Percentiles rank a stretch among this genome's conserved stretches.
Conservation (phyloP, 2,888 invertebrate genomes). For the Rhagophthalmus giganteus region DNA sequence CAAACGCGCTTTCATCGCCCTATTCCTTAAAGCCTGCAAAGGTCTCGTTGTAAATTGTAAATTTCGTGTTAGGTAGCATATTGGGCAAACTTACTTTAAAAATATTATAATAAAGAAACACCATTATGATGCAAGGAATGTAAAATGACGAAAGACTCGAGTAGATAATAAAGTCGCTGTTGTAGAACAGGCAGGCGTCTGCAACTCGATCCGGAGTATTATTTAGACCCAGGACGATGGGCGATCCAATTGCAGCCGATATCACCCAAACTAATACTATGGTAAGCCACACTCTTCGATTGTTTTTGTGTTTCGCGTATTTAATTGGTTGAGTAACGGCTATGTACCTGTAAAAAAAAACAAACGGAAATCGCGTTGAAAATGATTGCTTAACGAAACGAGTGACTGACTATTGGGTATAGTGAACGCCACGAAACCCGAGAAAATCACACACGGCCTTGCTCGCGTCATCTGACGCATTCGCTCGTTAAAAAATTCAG, state of each 20-base stretch:
- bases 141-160: slow-evolving; percentile 98
- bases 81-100: slow-evolving; percentile 93
- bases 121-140: slow-evolving; percentile 98
- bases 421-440: too few species aligned
- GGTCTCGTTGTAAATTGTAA: too few species aligned
- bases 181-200: slow-evolving; percentile 93
- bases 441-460: too few species aligned
- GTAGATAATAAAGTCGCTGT: slow-evolving; percentile 96
- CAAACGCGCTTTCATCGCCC: slow-evolving; percentile 81
- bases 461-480: too few species aligned
- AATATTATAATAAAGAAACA: slow-evolving; percentile 95
- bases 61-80: too few species aligned
- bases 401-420: too few species aligned
- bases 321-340: slow-evolving; percentile 99
- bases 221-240: slow-evolving; percentile 94
- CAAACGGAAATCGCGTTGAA: too few species aligned
- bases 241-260: slow-evolving; percentile 92
- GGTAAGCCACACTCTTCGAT: slow-evolving; percentile 89
- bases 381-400: too few species aligned
- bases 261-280: slow-evolving; percentile 96
- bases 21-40: slow-evolving; percentile 76
- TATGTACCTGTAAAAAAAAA: slow-evolving; percentile 78
- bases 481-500: too few species aligned
- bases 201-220: slow-evolving; percentile 84
- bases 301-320: slow-evolving; percentile 98